These are phyloP conservation scores for Cepphus grylle DNA, from an alignment of 2,113 vertebrate genomes.

Conservation along the genomic window DNA sequence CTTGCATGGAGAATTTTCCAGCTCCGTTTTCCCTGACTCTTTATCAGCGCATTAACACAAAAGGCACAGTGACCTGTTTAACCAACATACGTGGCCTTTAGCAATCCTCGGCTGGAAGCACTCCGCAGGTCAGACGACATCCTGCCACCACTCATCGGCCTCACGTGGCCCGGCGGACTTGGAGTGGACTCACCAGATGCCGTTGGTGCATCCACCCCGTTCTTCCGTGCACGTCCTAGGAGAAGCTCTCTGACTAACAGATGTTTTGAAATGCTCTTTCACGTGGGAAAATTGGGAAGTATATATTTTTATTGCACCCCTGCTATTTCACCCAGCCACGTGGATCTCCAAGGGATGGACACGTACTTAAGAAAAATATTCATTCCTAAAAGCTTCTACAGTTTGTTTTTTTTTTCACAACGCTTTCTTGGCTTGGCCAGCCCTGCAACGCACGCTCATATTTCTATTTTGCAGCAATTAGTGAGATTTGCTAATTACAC, in stretches of 20 bases:
- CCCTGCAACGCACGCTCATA: fast-evolving
- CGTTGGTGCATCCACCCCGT: background rate
- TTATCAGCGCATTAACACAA: constrained; percentile 27
- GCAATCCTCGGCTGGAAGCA: background rate
- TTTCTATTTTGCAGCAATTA: background rate
- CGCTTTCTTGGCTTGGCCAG: background rate
- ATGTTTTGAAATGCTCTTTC: constrained; percentile 38
- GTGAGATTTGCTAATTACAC: background rate
- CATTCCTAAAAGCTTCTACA: background rate
- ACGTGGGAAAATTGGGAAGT: constrained; percentile 17
- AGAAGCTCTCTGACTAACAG: constrained; percentile 15
- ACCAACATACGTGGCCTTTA: background rate
- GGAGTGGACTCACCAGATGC: background rate
- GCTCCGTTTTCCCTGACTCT: background rate
- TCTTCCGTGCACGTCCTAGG: background rate
- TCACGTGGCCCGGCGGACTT: background rate
- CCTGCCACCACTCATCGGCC: background rate
- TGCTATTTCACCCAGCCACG: background rate
- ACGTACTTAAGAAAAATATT: constrained; percentile 21
- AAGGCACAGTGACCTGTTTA: background rate
- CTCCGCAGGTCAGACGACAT: background rate
- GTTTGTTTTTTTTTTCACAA: background rate
- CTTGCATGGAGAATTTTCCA: background rate
- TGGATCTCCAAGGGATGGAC: constrained; percentile 34
- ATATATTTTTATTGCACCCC: background rate